Evolutionary conservation across 2,113 vertebrate genomes (phyloP).

Genomic region (Alectura lathami): DNA sequence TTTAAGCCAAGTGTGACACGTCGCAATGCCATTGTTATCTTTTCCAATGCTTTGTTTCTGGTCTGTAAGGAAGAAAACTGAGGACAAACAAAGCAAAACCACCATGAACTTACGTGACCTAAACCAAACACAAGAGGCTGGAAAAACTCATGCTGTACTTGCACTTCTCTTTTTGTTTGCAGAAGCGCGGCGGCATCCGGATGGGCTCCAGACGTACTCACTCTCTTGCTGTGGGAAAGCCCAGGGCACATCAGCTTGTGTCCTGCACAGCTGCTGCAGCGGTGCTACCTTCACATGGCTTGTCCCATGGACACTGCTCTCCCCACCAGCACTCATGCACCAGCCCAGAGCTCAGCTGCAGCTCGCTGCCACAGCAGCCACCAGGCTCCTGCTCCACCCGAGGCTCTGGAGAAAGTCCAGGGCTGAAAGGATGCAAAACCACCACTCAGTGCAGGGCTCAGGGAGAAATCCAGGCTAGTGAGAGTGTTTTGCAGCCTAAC

Average conservation of each 20-base stretch:
- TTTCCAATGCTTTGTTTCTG: neutral
- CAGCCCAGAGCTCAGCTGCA: neutral
- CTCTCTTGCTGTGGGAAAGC: neutral
- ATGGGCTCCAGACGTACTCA: neutral
- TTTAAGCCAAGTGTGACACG: neutral
- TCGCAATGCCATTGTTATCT: neutral
- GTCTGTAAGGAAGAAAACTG: neutral
- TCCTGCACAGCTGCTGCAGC: neutral
- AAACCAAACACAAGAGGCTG: neutral
- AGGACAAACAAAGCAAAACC: constrained; percentile 1
- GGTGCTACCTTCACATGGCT: neutral
- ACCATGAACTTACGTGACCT: neutral
- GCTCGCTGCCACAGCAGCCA: neutral
- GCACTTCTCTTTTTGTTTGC: neutral
- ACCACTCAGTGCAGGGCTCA: accelerated
- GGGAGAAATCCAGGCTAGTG: neutral
- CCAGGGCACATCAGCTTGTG: neutral
- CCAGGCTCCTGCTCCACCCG: accelerated
- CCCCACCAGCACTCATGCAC: accelerated
- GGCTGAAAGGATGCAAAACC: neutral
- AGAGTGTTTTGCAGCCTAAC: neutral
- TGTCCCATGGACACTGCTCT: neutral
- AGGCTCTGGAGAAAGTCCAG: neutral
- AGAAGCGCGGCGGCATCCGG: neutral
- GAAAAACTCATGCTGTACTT: neutral